phyloP scores from a whole-genome alignment of 2,888 invertebrate genomes.

The Phorcus lineatus region DNA sequence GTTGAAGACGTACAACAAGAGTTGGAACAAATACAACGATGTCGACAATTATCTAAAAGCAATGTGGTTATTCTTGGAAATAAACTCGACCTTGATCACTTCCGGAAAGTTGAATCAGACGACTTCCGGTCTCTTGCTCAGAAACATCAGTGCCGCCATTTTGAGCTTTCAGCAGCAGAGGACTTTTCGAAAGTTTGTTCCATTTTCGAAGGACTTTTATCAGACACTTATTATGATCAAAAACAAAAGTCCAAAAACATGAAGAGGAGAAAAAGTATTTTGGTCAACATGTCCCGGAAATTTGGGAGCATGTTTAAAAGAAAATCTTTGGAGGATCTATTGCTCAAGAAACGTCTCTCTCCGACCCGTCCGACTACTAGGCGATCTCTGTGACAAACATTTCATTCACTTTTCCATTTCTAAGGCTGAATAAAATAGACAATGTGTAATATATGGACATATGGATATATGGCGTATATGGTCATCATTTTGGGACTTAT shows the following conservation, averaged over 20 bases:
- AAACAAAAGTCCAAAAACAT: conserved; percentile 33
- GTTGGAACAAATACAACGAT: conserved; percentile 73
- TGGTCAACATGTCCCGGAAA: conserved; percentile 46
- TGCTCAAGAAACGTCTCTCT: conserved; percentile 1
- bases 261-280: conserved; percentile 46
- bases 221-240: conserved; percentile 34
- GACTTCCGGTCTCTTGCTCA: conserved; percentile 42
- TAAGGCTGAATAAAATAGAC: too few relatives aligned
- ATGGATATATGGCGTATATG: too few relatives aligned
- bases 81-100: conserved; percentile 82
- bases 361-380: conserved; percentile 27
- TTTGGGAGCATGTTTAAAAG: conserved; percentile 47
- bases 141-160: conserved; percentile 41
- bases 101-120: conserved; percentile 80
- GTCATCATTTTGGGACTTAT: too few relatives aligned
- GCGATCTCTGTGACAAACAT: conserved; percentile 32
- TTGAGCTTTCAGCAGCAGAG: conserved; percentile 55
- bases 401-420: too few relatives aligned
- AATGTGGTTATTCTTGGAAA: conserved; percentile 87
- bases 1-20: conserved; percentile 34
- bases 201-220: conserved; percentile 39
- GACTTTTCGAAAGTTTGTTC: conserved; percentile 36
- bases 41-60: conserved; percentile 78
- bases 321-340: conserved; percentile 38
- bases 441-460: too few relatives aligned